phyloP scores from a whole-genome alignment of 2,113 vertebrate species.

The Indicator maculatus region DNA sequence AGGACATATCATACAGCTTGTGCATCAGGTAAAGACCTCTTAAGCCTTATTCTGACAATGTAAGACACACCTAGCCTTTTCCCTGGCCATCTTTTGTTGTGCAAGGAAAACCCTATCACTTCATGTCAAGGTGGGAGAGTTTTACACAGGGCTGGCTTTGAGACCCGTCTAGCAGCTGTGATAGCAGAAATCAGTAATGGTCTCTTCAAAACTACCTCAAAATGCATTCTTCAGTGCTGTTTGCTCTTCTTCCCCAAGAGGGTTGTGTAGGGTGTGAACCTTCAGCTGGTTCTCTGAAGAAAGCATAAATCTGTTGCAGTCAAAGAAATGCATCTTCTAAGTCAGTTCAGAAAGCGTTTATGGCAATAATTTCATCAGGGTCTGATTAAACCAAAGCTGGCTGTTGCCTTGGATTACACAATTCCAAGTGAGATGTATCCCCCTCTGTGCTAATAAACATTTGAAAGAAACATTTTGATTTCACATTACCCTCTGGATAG shows the following conservation, averaged over 20 bases:
- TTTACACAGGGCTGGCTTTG: neutral
- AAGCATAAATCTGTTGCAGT: neutral
- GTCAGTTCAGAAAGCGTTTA: neutral
- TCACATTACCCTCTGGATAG: neutral
- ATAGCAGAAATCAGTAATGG: neutral
- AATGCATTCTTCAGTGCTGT: neutral
- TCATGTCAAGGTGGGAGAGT: neutral
- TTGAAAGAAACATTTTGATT: neutral
- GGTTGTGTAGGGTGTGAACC: neutral
- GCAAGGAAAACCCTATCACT: neutral
- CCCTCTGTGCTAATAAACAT: neutral
- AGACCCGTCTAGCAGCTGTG: accelerated
- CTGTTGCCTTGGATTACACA: conserved; percentile 13
- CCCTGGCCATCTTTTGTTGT: neutral
- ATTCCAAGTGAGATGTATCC: neutral
- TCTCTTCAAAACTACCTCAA: neutral
- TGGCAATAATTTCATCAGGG: neutral
- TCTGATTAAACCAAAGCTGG: conserved; percentile 16
- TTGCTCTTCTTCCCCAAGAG: neutral
- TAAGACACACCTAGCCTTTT: neutral
- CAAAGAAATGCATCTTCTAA: neutral
- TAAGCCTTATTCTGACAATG: neutral
- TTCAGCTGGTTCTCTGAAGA: conserved; percentile 36
- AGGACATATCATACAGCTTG: neutral
- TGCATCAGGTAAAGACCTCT: neutral